Percentiles rank a stretch among this genome's conserved stretches.
These are phyloP conservation scores for Pterophyllum scalare DNA, from an alignment of 2,113 vertebrate genomes.

Conservation along the genomic window DNA sequence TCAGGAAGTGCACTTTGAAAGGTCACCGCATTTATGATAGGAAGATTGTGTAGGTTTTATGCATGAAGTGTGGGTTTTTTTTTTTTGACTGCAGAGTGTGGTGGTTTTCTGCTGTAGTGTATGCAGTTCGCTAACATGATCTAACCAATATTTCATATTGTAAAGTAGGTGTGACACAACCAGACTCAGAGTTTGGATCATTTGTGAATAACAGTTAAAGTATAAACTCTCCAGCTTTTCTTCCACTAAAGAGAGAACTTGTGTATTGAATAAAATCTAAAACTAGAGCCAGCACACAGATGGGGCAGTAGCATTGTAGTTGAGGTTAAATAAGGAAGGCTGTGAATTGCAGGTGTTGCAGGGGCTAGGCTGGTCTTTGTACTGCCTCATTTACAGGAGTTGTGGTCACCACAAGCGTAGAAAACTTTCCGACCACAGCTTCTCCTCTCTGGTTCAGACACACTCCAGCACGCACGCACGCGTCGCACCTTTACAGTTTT, in stretches of 20 bases:
- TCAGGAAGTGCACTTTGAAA: conserved; percentile 42
- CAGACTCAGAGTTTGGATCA: background rate
- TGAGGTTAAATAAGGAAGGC: background rate
- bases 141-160: background rate
- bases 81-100: background rate
- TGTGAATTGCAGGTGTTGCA: conserved; percentile 12
- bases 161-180: background rate
- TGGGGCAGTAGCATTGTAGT: background rate
- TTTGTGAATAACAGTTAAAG: background rate
- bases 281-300: background rate
- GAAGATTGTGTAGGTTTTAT: conserved; percentile 9
- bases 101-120: background rate
- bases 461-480: background rate
- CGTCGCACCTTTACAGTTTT: background rate
- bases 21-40: background rate
- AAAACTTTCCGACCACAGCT: conserved; percentile 78
- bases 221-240: background rate
- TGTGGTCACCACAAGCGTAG: conserved; percentile 59
- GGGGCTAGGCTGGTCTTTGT: background rate
- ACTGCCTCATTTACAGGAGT: background rate
- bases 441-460: background rate
- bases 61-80: background rate
- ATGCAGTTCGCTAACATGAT: background rate
- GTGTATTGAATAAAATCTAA: background rate
- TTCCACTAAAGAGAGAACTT: background rate